phyloP scores from a whole-genome alignment of 2,797 vertebrate species.

The Spheniscus humboldti region DNA sequence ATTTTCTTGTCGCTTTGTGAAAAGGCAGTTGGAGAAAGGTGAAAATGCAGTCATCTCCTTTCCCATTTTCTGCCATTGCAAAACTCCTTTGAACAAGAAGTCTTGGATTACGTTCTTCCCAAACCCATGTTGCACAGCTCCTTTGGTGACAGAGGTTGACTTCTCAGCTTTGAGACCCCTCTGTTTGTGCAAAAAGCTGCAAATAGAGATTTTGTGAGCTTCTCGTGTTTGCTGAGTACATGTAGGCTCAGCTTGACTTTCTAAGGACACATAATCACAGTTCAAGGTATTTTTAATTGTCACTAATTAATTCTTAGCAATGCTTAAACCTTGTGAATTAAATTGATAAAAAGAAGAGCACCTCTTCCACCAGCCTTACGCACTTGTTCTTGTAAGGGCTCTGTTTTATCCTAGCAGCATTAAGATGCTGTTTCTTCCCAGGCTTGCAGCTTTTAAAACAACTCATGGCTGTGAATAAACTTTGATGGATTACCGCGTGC shows the following conservation, averaged over 20 bases:
- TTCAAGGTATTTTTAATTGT: neutral
- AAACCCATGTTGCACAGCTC: fast-evolving
- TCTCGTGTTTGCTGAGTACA: neutral
- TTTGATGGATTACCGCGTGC: neutral
- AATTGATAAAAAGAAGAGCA: neutral
- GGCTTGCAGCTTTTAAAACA: neutral
- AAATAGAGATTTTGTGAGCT: neutral
- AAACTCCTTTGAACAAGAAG: neutral
- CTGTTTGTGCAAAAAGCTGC: neutral
- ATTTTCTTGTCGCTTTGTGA: neutral
- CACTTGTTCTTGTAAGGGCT: neutral
- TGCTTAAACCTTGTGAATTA: neutral
- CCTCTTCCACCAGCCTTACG: neutral
- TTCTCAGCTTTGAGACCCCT: neutral
- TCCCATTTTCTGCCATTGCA: neutral
- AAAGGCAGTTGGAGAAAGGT: neutral
- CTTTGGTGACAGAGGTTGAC: neutral
- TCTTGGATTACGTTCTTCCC: neutral
- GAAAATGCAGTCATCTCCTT: neutral
- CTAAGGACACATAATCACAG: neutral
- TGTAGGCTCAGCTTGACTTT: neutral
- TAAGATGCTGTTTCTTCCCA: neutral
- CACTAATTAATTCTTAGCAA: neutral
- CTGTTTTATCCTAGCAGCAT: neutral
- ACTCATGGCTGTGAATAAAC: neutral